Evolutionary conservation across 2,888 invertebrate genomes (phyloP).

Genomic region (Kryphioiulus occultus): DNA sequence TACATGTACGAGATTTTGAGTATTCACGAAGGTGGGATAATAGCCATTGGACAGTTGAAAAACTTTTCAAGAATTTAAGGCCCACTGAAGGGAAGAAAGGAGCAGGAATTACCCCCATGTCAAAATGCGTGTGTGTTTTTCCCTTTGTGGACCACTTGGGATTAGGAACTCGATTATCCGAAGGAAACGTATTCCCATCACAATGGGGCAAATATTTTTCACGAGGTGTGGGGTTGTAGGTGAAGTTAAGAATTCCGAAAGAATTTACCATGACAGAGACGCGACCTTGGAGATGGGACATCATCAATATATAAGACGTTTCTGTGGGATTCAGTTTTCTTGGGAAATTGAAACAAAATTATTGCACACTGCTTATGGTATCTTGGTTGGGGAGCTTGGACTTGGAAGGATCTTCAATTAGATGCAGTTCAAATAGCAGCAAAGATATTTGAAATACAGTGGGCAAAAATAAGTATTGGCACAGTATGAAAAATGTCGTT

Average conservation of each 20-base stretch:
- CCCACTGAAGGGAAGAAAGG: neutral
- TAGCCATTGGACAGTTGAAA: constrained; percentile 17
- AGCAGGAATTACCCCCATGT: neutral
- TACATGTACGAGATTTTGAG: neutral
- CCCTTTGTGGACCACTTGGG: neutral
- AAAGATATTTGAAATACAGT: no score
- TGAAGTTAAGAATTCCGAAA: neutral
- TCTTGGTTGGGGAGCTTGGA: no score
- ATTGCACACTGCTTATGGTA: no score
- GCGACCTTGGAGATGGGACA: no score
- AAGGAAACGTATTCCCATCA: neutral
- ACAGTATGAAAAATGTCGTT: no score
- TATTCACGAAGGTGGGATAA: neutral
- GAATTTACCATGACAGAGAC: neutral
- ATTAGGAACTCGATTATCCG: neutral
- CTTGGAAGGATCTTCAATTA: no score
- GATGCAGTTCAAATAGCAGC: no score
- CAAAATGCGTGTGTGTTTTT: constrained; percentile 11
- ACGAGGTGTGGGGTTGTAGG: neutral
- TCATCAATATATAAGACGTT: no score
- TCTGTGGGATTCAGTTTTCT: no score
- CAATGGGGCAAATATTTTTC: neutral
- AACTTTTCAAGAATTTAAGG: neutral
- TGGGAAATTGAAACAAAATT: no score
- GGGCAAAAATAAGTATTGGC: no score